Evolutionary conservation across 2,888 invertebrate species (phyloP).

Genomic region (Aphelenchoides bicaudatus): DNA sequence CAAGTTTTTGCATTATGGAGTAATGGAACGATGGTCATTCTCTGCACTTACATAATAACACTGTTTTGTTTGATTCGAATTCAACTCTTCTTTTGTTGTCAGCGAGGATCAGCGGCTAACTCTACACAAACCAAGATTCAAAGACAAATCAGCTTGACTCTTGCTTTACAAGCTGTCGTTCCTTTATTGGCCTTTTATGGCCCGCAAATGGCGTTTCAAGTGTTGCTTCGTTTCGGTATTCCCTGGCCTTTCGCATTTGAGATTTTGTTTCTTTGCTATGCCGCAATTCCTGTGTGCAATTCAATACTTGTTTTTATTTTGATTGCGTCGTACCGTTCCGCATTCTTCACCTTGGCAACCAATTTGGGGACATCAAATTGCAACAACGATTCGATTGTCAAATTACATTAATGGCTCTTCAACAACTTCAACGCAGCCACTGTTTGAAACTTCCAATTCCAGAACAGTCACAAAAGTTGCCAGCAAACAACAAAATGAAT

Average conservation of each 20-base stretch:
- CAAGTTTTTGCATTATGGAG: conserved; percentile 5
- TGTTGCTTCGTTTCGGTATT: background rate
- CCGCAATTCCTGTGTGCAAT: conserved; percentile 5
- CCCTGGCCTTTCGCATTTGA: background rate
- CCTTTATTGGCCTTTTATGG: conserved; percentile 9
- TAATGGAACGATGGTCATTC: conserved; percentile 2
- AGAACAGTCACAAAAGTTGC: too few species aligned
- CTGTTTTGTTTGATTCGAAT: background rate
- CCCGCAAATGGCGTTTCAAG: background rate
- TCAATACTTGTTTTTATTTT: background rate
- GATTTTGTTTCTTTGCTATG: background rate
- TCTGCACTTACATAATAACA: conserved; percentile 1
- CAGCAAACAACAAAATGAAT: too few species aligned
- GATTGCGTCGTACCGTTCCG: background rate
- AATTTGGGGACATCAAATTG: conserved; percentile 3
- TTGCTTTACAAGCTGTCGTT: background rate
- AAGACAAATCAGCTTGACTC: conserved; percentile 4
- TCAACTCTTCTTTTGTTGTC: background rate
- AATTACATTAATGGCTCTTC: background rate
- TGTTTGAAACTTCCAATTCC: background rate
- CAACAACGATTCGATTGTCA: background rate
- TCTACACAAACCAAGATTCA: background rate
- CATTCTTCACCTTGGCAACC: conserved; percentile 8
- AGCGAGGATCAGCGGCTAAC: background rate
- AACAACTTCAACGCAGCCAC: background rate